phyloP scores from a whole-genome alignment of 2,113 vertebrate species.

The Ifrita kowaldi region DNA sequence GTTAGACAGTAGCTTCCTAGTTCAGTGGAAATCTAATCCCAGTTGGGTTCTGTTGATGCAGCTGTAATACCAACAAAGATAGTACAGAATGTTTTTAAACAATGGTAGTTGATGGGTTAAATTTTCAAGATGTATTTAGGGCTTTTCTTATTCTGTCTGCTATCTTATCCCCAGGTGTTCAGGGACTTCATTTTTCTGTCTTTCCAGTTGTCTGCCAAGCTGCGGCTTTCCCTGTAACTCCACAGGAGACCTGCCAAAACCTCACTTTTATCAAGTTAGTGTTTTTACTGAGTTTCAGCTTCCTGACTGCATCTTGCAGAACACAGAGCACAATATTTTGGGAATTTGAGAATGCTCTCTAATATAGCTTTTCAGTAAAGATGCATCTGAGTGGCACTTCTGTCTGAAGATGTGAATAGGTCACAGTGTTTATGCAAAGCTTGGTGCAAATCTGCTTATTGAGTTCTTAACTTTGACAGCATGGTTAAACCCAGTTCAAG shows the following conservation, averaged over 20 bases:
- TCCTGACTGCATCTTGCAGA: not conserved
- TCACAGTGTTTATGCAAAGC: slow-evolving; percentile 11
- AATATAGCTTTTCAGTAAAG: not conserved
- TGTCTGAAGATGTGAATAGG: not conserved
- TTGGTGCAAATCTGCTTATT: not conserved
- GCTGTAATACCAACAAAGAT: not conserved
- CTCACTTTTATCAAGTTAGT: not conserved
- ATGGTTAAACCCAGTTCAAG: not conserved
- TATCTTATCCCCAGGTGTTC: not conserved
- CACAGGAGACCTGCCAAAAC: slow-evolving; percentile 33
- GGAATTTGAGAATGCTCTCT: not conserved
- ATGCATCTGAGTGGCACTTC: not conserved
- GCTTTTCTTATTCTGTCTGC: not conserved
- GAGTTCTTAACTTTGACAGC: not conserved
- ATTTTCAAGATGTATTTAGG: not conserved
- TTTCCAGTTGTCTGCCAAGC: not conserved
- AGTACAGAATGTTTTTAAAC: not conserved
- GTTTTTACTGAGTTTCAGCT: not conserved
- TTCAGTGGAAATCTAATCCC: not conserved
- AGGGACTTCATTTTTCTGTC: slow-evolving; percentile 1
- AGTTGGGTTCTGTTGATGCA: not conserved
- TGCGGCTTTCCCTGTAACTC: not conserved
- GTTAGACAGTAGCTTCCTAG: not conserved
- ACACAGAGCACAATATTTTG: not conserved
- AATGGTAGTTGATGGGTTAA: not conserved